Base-by-base conservation (phyloP, 2,888 invertebrate species). In the Volucella inflata region DNA sequence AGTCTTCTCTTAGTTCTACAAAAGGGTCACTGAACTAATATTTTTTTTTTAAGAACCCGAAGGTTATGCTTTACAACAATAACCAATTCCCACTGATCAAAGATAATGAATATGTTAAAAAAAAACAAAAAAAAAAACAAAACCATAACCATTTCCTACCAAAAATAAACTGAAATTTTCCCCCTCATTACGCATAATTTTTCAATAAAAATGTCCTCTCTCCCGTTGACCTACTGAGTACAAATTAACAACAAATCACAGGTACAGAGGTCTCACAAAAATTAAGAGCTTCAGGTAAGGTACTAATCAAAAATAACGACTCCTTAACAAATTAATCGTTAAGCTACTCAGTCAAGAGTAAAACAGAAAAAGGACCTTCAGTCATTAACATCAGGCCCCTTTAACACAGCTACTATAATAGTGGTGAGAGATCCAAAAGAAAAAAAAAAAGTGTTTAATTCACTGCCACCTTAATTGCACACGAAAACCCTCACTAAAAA, bases 381-480 rank as follows among this genome's bases (percentile, higher is more conserved):
- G 62, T 78, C 62, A 70, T 14, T 30, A 46, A 14, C 62, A 53
- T 30, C 6, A 40, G 55, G 40, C 17, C 14, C 60, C 59, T n/a
- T 42, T 42, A 40, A 14, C 30, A 30, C 59, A 36, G 12, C 21
- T 51, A n/a, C n/a, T n/a, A n/a, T n/a, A 72, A 62, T 12, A 2
- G 12, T 50, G 48, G 59, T 12, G 21, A n/a, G 8, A 30, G 30
- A 30, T 30, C 30, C 30, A 38, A 71, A 12, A 17, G 9, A 55
- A 71, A 74, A 60, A 55, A 71, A 74, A 60, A 64, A 59, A 36
- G 42, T 55, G 16, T 68, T 80, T 68, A 68, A 74, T 80, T 80
- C 80, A 80, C 67, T 55, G 67, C 74, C 65, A 67, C 40, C 14
- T 36, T 71, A 76, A 71, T 76, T 82, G 46, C 65, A 77, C 65